Conservation (phyloP, 2,797 vertebrate species). For the Lepus townsendii region DNA sequence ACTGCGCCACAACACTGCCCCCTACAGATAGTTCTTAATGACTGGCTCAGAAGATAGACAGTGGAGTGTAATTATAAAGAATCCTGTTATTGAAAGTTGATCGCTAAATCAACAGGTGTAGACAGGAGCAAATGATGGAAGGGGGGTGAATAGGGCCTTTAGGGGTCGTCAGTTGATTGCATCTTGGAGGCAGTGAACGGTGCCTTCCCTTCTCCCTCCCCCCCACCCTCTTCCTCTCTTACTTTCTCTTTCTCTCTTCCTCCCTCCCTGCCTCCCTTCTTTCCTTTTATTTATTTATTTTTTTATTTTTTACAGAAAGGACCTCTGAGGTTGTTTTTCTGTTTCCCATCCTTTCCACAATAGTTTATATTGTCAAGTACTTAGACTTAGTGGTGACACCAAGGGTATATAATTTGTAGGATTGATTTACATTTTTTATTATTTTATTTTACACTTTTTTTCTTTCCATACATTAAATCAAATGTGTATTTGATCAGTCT, state of each 20-base stretch:
- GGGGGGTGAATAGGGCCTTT: background rate
- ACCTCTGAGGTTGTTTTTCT: background rate
- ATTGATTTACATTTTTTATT: background rate
- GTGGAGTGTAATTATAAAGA: background rate
- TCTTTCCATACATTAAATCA: background rate
- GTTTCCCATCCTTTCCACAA: background rate
- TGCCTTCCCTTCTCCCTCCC: background rate
- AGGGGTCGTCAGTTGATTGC: background rate
- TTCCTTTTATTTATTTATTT: background rate
- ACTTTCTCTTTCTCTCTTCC: too few species aligned
- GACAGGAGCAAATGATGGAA: background rate
- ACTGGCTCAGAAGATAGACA: background rate
- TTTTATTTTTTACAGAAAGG: background rate
- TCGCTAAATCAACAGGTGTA: too few species aligned
- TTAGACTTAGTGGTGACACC: background rate
- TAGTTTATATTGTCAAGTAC: background rate
- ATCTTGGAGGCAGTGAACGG: background rate
- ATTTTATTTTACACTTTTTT: constrained; percentile 10
- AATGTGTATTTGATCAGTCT: background rate
- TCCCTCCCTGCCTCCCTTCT: background rate
- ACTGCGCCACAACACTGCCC: too few species aligned
- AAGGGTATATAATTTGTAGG: background rate
- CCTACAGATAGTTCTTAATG: background rate
- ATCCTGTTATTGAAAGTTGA: background rate
- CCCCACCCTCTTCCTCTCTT: background rate